Evolutionary conservation across 2,797 vertebrate genomes (phyloP), one percentile per base, ranked within the genome.

Genomic region (Sebastes minor): DNA sequence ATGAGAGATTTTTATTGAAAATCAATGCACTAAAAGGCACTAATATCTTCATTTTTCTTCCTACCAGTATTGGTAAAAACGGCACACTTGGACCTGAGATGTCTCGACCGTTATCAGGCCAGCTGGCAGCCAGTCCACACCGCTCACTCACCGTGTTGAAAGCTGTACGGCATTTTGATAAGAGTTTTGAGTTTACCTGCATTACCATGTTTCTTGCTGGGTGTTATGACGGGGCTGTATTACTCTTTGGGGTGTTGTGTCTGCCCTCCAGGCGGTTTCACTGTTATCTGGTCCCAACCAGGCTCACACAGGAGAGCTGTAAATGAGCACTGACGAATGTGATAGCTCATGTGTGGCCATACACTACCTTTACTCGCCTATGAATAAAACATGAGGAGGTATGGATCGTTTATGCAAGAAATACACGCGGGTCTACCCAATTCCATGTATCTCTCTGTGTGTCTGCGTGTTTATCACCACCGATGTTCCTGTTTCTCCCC

Each of bases 361-460:
- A 80, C 68, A 63, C 81, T 81, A 94, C 89, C 89, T 91, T 90
- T 90, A 82, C 83, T 66, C 66, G 75, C 82, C 42, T 46, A 94
- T 95, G 91, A 94, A 95, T 95, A 92, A 96, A 94, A 93, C 88
- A 94, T 93, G 62, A 91, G 92, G 93, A 94, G 92, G 94, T 73
- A 56, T 71, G 53, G 22, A 55, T 30, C 12, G 3, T 62, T 83
- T 80, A 64, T 72, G 66, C 56, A 55, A 56, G 71, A 80, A 80
- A 82, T 81, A 60, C 22, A 30, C 60, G 46, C 35, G 65, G 57
- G 61, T 68, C 55, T 68, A 63, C 85, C 77, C 77, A 82, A 84
- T 88, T 86, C 62, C 79, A 66, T 87, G 64, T 68, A 46, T 76
- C 27, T 75, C 30, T 67, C 20, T 74, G 28, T 70, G 72, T 66